Base-by-base conservation (phyloP, 2,113 vertebrate genomes). In the Cisticola juncidis region DNA sequence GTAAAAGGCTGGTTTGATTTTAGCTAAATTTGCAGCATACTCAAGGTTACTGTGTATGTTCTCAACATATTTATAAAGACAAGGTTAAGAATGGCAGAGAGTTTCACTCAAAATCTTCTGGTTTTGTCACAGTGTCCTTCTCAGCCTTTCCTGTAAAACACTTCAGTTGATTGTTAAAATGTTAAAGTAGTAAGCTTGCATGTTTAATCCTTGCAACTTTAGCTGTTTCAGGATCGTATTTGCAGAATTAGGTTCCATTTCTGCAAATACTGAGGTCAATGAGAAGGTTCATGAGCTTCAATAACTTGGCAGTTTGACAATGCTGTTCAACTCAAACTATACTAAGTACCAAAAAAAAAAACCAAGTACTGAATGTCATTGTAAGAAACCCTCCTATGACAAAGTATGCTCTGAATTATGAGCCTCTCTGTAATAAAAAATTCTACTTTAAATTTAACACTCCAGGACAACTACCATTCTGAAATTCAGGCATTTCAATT, bases 91-190 rank as follows among this genome's bases (percentile, higher is more conserved):
- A 47, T 17, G 78, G 35, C 1, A 6, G 38, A 28, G 64, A 54
- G 45, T 87, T 87, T 78, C 3, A 78, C 48, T 56, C 24, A 76
- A 86, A 47, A 29, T 74, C 61, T 51, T 79, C 35, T 80, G 24
- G 6, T 21, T 84, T 81, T 64, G 23, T 23, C 31, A 64, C 45
- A 26, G 4, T 47, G 13, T 33, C 23, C 11, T 66, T 69, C 31
- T 65, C 29, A 72, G 18, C 6, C 12, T 90, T 35, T 69, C 9
- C 11, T 69, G 11, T 15, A 74, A 73, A 13, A 5, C 6, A 48
- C n/a, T 88, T 77, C 12, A 53, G 56, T 70, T 48, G 28, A 62
- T 78, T 84, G 65, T 29, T 72, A 69, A 81, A 83, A 88, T 33
- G 72, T 33, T 76, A 38, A 68, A 69, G 15, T 33, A 70, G 4